Conservation (phyloP, 2,888 invertebrate genomes). For the Pristionchus maxplancki region DNA sequence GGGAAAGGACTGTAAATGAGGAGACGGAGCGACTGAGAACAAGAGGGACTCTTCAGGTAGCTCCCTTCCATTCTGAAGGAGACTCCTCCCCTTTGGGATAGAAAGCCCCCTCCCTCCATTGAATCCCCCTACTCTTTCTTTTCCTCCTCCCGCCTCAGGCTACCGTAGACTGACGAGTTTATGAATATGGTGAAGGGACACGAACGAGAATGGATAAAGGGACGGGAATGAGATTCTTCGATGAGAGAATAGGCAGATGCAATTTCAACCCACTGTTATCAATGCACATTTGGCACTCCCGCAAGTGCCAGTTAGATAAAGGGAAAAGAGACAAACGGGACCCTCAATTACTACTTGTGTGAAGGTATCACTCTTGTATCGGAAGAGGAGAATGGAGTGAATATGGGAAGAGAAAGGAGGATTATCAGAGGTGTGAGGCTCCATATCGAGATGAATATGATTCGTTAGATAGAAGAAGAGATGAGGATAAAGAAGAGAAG, state of each 20-base stretch:
- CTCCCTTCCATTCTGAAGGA: not conserved
- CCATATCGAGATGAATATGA: constrained; percentile 40
- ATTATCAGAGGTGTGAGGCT: not conserved
- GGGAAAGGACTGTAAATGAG: not conserved
- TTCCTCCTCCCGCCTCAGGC: not conserved
- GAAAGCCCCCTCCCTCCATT: not conserved
- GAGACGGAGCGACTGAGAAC: not conserved
- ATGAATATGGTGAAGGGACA: not conserved
- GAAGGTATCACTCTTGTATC: not conserved
- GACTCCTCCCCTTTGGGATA: constrained; percentile 18
- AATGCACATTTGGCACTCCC: not conserved
- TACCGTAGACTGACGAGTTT: constrained; percentile 11
- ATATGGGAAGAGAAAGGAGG: constrained; percentile 2
- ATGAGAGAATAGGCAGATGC: not conserved
- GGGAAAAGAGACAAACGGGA: constrained; percentile 12
- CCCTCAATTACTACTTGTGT: constrained; percentile 27
- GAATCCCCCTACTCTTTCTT: constrained; percentile 13
- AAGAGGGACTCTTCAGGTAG: not conserved
- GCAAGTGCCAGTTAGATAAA: constrained; percentile 44
- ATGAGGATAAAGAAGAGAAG: constrained; percentile 5
- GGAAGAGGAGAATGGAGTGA: not conserved
- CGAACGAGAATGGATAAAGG: not conserved
- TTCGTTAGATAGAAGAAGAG: constrained; percentile 16
- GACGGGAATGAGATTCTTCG: not conserved
- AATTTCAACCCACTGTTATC: not conserved